Conservation (phyloP, 2,888 invertebrate genomes). For the Ochropacha duplaris region DNA sequence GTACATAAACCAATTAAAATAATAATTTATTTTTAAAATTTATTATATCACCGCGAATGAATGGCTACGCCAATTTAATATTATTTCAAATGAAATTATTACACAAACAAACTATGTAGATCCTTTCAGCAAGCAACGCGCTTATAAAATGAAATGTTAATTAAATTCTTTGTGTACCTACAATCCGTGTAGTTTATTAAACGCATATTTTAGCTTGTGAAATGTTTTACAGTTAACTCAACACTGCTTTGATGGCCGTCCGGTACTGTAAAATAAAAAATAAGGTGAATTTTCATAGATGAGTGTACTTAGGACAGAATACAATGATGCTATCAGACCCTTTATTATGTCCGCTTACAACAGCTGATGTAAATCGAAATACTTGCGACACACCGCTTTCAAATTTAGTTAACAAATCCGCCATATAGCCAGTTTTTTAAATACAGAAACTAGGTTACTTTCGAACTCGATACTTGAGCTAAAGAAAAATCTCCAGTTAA, state of each 20-base stretch:
- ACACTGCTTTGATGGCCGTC: neutral
- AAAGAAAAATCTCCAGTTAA: too few relatives aligned
- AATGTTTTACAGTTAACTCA: neutral
- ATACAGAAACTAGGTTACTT: too few relatives aligned
- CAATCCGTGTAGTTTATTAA: conserved; percentile 9
- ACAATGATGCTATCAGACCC: conserved; percentile 14
- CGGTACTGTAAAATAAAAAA: neutral
- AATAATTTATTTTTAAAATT: neutral
- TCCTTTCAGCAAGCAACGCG: neutral
- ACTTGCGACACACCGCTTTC: conserved; percentile 8
- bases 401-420: neutral
- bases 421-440: too few relatives aligned
- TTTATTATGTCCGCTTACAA: conserved; percentile 16
- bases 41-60: neutral
- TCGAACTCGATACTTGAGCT: too few relatives aligned
- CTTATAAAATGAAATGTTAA: conserved; percentile 12
- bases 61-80: neutral
- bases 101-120: neutral
- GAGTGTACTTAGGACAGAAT: conserved; percentile 35
- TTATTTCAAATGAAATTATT: neutral
- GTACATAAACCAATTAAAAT: neutral
- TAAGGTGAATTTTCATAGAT: conserved; percentile 22
- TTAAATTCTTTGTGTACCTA: neutral
- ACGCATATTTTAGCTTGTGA: neutral
- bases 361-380: conserved; percentile 20